Evolutionary conservation across 2,888 invertebrate genomes (phyloP), one percentile per base, ranked within the genome.

Genomic region (Melieria crassipennis): DNA sequence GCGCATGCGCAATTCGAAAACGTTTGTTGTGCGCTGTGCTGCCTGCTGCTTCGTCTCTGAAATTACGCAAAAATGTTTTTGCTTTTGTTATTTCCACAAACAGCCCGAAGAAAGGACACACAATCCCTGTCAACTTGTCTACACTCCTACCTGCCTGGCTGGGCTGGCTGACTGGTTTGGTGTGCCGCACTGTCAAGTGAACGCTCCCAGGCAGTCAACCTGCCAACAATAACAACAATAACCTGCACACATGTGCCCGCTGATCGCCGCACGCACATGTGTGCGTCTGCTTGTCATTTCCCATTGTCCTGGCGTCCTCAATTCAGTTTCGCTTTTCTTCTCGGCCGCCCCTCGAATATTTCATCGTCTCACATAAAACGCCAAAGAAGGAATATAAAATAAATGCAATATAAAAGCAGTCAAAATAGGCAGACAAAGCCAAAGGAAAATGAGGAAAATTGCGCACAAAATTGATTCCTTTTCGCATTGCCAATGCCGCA

Each of bases 1-100:
- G 45, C 16, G 46, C 58, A 30, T 68, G 68, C 61, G 57, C 68
- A 65, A 72, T 72, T 30, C 50, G 72, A 69, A 72, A 69, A 11
- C 58, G 60, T 50, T 67, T 67, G 42, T 48, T 10, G 11, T 5
- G 6, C 13, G 9, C 9, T 9, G 11, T n/a, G 43, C 4, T 30
- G 30, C 30, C 30, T 30, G 30, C 30, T 30, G 30, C 30, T 30
- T 30, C 30, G 30, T 30, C 30, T 30, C 30, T 30, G 3, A 30
- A 30, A 30, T 30, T 30, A 2, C 30, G 30, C 30, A 30, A 30
- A 30, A 30, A 30, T 30, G 30, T 30, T 30, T 30, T 30, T 30
- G 60, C 66, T 66, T 48, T 58, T 30, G 11, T 58, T 66, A 58
- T 58, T 66, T 66, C 48, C 66, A 58, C 66, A 66, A 66, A 66